phyloP scores from a whole-genome alignment of 2,113 vertebrate species.

The Lampris megalopsis region DNA sequence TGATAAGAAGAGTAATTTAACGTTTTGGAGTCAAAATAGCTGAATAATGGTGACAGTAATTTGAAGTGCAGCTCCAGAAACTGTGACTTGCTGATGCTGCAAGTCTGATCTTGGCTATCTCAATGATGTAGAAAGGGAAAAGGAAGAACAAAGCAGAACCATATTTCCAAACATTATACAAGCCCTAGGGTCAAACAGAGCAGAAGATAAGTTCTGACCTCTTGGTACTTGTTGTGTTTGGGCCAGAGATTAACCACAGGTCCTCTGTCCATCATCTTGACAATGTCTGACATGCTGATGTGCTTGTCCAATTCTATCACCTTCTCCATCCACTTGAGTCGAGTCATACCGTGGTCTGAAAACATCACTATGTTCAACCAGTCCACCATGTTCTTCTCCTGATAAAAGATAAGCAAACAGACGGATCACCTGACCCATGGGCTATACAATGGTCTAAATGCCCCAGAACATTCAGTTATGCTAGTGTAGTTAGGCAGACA shows the following conservation, averaged over 20 bases:
- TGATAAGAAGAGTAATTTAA: no score
- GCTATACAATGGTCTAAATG: background rate
- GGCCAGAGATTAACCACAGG: constrained; percentile 95
- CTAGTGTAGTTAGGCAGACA: no score
- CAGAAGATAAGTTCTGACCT: constrained; percentile 75
- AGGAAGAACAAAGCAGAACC: no score
- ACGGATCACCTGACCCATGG: background rate
- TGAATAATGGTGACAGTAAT: no score
- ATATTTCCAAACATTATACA: no score
- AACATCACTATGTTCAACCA: constrained; percentile 90
- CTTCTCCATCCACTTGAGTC: constrained; percentile 91
- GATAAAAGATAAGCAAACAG: constrained; percentile 28
- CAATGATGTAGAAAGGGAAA: no score
- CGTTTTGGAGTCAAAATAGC: no score
- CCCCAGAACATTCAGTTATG: no score
- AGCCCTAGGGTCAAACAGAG: no score
- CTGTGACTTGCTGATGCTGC: no score
- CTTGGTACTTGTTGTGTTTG: constrained; percentile 71
- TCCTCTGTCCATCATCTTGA: constrained; percentile 92
- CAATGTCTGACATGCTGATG: constrained; percentile 85
- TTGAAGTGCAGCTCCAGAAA: no score
- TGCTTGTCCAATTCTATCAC: constrained; percentile 90
- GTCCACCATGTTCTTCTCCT: constrained; percentile 86
- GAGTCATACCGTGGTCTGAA: constrained; percentile 97
- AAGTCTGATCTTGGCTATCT: no score